phyloP scores from a whole-genome alignment of 2,797 vertebrate genomes.

The Betta splendens region DNA sequence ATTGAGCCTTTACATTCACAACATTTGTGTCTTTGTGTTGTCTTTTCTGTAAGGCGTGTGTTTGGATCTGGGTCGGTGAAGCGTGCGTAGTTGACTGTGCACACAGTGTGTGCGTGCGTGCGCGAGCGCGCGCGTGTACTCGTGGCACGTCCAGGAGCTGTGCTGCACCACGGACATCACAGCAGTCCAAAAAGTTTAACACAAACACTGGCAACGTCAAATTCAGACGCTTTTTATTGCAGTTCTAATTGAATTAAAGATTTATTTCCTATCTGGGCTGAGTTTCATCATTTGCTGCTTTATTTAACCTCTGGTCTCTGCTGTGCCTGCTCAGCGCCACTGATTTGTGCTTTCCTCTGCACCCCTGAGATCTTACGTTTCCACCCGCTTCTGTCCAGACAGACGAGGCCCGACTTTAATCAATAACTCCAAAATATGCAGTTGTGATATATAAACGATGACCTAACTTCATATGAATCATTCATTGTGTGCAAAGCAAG shows the following conservation, averaged over 20 bases:
- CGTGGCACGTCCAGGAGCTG: slow-evolving; percentile 27
- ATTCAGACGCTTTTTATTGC: background rate
- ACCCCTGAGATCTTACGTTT: slow-evolving; percentile 3
- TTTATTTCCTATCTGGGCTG: background rate
- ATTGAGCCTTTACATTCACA: background rate
- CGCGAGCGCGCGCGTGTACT: background rate
- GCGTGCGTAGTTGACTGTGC: too few relatives aligned
- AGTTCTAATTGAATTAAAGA: too few relatives aligned
- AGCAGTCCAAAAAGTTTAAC: background rate
- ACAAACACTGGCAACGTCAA: background rate
- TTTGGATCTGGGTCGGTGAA: too few relatives aligned
- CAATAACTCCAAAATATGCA: background rate
- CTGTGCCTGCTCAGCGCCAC: background rate
- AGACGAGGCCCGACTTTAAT: background rate
- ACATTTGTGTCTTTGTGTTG: background rate
- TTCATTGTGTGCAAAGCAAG: too few relatives aligned
- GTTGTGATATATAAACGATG: background rate
- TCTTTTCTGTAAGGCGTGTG: background rate
- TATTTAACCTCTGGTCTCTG: slow-evolving; percentile 41
- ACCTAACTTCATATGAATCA: too few relatives aligned
- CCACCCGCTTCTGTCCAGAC: slow-evolving; percentile 2
- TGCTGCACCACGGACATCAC: background rate
- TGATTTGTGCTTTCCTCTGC: background rate
- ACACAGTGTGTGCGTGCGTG: too few relatives aligned
- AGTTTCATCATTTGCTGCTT: slow-evolving; percentile 44